Percentiles rank a stretch among this genome's conserved stretches.
These are phyloP conservation scores for Netelia fuscicornis DNA, from an alignment of 2,888 invertebrate species.

Conservation along the genomic window DNA sequence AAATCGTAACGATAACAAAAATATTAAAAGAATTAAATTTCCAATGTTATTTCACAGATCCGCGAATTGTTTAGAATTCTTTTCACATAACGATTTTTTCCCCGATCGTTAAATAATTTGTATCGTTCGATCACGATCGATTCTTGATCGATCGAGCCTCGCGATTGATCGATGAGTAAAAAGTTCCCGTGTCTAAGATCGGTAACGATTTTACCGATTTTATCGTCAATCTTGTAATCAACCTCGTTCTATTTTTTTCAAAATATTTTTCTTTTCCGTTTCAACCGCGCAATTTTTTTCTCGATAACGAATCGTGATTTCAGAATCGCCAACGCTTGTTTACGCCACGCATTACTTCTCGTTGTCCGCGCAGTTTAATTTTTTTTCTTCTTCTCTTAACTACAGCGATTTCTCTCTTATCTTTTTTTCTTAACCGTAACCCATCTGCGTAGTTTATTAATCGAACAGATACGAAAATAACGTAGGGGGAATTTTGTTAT, in stretches of 20 bases:
- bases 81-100: background rate
- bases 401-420: background rate
- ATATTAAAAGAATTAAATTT: too few relatives aligned
- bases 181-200: background rate
- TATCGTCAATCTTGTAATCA: constrained; percentile 31
- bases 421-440: background rate
- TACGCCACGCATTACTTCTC: background rate
- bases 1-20: too few relatives aligned
- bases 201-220: constrained; percentile 19
- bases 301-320: background rate
- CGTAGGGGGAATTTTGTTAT: too few relatives aligned
- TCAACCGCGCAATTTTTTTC: background rate
- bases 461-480: too few relatives aligned
- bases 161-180: constrained; percentile 14
- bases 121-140: background rate
- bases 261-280: background rate
- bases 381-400: background rate
- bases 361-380: background rate
- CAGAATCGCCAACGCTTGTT: background rate
- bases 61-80: too few relatives aligned
- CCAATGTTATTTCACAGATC: too few relatives aligned
- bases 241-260: background rate
- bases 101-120: background rate
- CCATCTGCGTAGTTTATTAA: too few relatives aligned
- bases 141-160: background rate